These are phyloP conservation scores for Tridacna gigas DNA, from an alignment of 2,888 invertebrate species.

Conservation along the genomic window DNA sequence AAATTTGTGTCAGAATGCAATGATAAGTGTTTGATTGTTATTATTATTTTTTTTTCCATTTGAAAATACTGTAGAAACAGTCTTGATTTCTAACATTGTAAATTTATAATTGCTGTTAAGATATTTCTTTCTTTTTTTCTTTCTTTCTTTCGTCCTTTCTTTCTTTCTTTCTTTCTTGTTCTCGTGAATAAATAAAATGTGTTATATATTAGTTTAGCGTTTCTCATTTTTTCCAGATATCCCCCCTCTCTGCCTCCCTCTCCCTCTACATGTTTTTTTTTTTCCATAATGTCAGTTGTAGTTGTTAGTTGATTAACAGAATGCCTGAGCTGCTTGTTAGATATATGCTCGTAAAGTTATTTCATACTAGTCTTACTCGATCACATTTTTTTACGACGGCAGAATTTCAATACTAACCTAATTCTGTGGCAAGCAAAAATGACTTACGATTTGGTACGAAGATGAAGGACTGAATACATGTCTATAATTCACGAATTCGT, in stretches of 20 bases:
- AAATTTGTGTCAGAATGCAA: too few relatives aligned
- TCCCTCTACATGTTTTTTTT: background rate
- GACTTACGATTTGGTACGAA: background rate
- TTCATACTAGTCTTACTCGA: background rate
- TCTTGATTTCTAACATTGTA: background rate
- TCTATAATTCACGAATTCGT: too few relatives aligned
- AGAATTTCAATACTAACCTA: background rate
- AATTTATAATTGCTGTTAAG: background rate
- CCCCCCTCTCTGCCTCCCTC: background rate
- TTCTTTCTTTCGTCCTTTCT: conserved; percentile 16
- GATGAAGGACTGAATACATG: background rate
- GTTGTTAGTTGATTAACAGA: too few relatives aligned
- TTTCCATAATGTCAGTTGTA: too few relatives aligned
- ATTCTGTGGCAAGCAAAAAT: background rate
- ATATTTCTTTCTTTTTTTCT: background rate
- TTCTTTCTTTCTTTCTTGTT: conserved; percentile 25
- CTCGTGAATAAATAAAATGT: background rate
- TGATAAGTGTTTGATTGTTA: too few relatives aligned
- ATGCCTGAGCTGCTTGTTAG: too few relatives aligned
- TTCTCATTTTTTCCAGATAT: background rate
- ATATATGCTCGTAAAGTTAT: background rate
- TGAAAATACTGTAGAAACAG: too few relatives aligned
- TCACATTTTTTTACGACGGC: background rate
- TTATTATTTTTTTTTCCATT: too few relatives aligned
- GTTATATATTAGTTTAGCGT: background rate